Percentiles rank a stretch among this genome's conserved stretches.
These are phyloP conservation scores for Chrysocyon brachyurus DNA, from an alignment of 2,797 vertebrate species.

Conservation along the genomic window DNA sequence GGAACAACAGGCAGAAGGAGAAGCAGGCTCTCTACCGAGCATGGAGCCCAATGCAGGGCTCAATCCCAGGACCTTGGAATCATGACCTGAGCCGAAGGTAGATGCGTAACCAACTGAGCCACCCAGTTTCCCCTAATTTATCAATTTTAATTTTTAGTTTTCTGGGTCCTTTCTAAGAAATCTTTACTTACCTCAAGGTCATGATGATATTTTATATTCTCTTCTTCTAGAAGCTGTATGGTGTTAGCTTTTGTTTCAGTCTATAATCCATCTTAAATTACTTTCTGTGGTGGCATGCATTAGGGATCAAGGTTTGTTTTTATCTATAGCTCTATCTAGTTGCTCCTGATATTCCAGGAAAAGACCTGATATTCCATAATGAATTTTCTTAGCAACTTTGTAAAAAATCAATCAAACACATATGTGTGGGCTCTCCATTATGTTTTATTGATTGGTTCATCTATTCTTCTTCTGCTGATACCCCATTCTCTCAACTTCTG, in stretches of 20 bases:
- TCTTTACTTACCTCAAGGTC: background rate
- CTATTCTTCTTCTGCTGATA: background rate
- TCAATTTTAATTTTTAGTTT: background rate
- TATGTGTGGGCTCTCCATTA: background rate
- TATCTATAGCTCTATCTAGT: background rate
- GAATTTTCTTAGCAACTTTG: background rate
- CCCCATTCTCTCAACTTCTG: background rate
- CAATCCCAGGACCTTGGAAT: too few species aligned
- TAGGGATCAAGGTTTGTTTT: background rate
- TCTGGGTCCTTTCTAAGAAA: background rate
- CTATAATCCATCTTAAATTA: background rate
- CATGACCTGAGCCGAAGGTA: too few species aligned
- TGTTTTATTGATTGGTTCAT: background rate
- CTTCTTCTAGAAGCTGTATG: background rate
- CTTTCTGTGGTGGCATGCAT: background rate
- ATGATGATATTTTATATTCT: conserved; percentile 1
- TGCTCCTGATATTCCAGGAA: background rate
- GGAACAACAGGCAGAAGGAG: too few species aligned
- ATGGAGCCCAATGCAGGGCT: too few species aligned
- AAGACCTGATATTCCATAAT: background rate
- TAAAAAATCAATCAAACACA: background rate
- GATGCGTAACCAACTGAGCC: too few species aligned
- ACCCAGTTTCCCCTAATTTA: background rate
- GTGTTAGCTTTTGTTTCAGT: background rate
- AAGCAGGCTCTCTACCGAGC: too few species aligned